Evolutionary conservation across 2,113 vertebrate species (phyloP), one percentile per base, ranked within the genome.

Genomic region (Apeltes quadracus): DNA sequence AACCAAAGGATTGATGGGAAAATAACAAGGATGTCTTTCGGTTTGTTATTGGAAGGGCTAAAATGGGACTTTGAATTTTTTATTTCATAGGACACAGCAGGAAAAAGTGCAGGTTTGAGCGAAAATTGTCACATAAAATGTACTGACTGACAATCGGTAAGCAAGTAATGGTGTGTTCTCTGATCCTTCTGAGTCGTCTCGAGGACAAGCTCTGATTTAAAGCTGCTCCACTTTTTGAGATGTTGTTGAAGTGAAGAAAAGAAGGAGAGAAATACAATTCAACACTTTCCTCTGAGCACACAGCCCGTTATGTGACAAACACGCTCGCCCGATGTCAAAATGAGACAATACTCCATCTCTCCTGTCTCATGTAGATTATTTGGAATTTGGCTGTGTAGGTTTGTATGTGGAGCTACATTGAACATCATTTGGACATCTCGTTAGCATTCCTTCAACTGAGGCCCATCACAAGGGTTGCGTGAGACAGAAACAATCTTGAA

Each of bases 401-500:
- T 85, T 84, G 76, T 79, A 81, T 71, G 83, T 85, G 67, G 75
- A 46, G 70, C 53, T 71, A n/a, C 29, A 44, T 23, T 68, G 77
- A 76, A 76, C 69, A 77, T 88, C 79, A 80, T 61, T 27, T 72
- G 69, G 87, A 71, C 72, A 67, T 80, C 81, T 87, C 79, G 77
- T 88, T 93, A 88, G 78, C 72, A 71, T 66, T 68, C 59, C 59
- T 79, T 61, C 62, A 72, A 46, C 51, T 34, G 75, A 85, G 56
- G 72, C 82, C 46, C 64, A 54, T 84, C 77, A 88, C 63, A 72
- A 69, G 71, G 38, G 64, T 76, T 82, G 72, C 22, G 81, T 50
- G 73, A 91, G 88, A 88, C 86, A 91, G 89, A 84, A 90, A 86
- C 88, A 92, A 88, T 91, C 75, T 91, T 76, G 58, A 79, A 83